These are phyloP conservation scores for Xylota sylvarum DNA, from an alignment of 2,888 invertebrate genomes.

Conservation along the genomic window DNA sequence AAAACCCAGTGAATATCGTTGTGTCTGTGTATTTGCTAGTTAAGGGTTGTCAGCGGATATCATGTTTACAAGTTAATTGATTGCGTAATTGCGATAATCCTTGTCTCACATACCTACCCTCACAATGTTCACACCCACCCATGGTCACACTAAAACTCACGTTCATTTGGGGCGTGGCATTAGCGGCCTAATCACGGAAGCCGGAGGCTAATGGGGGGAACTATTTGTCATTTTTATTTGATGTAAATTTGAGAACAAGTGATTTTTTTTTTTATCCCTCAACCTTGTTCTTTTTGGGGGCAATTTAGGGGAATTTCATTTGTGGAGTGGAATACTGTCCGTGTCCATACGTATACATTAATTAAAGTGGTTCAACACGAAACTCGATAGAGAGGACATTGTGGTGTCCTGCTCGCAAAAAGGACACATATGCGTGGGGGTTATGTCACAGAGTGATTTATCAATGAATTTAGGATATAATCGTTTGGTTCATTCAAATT, in stretches of 20 bases:
- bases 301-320: background rate
- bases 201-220: constrained; percentile 6
- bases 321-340: background rate
- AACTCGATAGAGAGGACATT: background rate
- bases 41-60: constrained; percentile 33
- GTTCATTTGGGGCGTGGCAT: background rate
- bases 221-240: constrained; percentile 16
- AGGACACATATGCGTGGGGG: background rate
- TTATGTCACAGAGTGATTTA: no score
- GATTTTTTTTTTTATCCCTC: background rate
- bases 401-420: background rate
- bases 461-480: background rate
- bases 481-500: background rate
- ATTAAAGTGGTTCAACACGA: background rate
- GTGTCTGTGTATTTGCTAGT: background rate
- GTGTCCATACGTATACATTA: background rate
- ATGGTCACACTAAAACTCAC: background rate
- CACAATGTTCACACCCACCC: background rate
- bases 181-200: background rate
- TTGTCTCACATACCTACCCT: background rate
- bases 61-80: constrained; percentile 49
- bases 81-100: constrained; percentile 52
- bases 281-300: background rate
- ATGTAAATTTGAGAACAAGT: constrained; percentile 8
- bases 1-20: background rate